Evolutionary conservation across 2,113 vertebrate species (phyloP), one percentile per base, ranked within the genome.

Genomic region (Nyctereutes procyonoides): DNA sequence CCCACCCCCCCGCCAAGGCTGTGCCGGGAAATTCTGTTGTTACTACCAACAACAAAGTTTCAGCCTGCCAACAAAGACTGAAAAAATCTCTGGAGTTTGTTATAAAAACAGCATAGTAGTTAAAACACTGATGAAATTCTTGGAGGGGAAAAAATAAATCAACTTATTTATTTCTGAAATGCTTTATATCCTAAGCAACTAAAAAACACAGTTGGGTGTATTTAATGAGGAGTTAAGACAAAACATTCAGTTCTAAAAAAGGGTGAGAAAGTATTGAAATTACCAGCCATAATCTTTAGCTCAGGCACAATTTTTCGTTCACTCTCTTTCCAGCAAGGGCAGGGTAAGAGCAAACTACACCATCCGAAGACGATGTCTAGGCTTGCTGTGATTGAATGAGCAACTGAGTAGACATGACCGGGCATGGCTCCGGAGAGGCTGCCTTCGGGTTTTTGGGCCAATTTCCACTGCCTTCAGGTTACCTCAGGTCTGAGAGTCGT

Each of bases 1-100:
- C 20, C 65, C 71, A 22, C 43, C 5, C 43, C 43, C 43, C 6
- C 9, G 38, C 38, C 38, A 4, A 87, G 51, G 10, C 43, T 73
- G 13, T 63, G 19, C 82, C 89, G 82, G 62, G 55, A 82, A 95
- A 82, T 85, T 82, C 38, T 91, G 30, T 56, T 80, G 74, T 94
- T 95, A 43, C 62, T 86, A 53, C 63, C 30, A 71, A 24, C 74
- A 69, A 0, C 28, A 35, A 87, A 88, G 26, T 92, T 89, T 79
- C 71, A 95, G 26, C 84, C 58, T 93, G 35, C 71, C 55, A 83
- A 17, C n/a, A 93, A 90, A 95, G 86, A 89, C 73, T 95, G 53
- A 91, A 74, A 74, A 91, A 79, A 56, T 85, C 67, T 94, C 28
- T 94, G 15, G 30, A 91, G 82, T 89, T 82, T 74, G 22, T 93